Conservation (phyloP, 2,888 invertebrate species). For the Drosophila vallismaia region DNA sequence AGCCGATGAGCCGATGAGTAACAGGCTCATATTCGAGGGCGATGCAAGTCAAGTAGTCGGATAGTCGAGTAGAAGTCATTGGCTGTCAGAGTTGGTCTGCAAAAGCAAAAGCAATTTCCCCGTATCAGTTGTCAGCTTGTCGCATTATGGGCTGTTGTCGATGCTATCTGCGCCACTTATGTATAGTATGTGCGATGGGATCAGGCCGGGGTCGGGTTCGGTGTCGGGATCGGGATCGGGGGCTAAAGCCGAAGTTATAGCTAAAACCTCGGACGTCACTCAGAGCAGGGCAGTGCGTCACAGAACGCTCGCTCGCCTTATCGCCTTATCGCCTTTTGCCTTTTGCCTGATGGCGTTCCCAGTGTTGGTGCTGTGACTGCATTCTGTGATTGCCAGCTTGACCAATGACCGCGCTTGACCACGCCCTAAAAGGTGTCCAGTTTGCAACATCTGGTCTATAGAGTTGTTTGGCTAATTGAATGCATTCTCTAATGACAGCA, state of each 20-base stretch:
- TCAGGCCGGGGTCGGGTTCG: slow-evolving; percentile 34
- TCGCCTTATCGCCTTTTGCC: slow-evolving; percentile 28
- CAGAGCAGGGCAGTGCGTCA: slow-evolving; percentile 39
- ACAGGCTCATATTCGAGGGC: slow-evolving; percentile 10
- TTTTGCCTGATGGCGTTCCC: not conserved
- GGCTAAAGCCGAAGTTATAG: slow-evolving; percentile 4
- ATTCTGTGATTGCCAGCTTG: slow-evolving; percentile 5
- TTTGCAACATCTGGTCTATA: not conserved
- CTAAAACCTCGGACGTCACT: slow-evolving; percentile 33
- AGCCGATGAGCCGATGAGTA: not conserved
- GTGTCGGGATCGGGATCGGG: slow-evolving; percentile 17
- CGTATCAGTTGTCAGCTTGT: slow-evolving; percentile 42
- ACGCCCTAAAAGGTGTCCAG: slow-evolving; percentile 18
- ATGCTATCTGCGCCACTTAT: slow-evolving; percentile 15
- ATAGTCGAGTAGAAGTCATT: slow-evolving; percentile 24
- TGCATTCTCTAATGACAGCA: slow-evolving; percentile 37
- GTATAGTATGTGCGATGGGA: slow-evolving; percentile 14
- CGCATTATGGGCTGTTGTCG: slow-evolving; percentile 20
- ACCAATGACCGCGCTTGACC: slow-evolving; percentile 24
- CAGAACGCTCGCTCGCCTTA: slow-evolving; percentile 28
- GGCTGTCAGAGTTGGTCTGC: slow-evolving; percentile 35
- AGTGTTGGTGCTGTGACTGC: slow-evolving; percentile 6
- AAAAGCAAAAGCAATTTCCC: slow-evolving; percentile 37
- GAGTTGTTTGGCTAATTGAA: slow-evolving; percentile 42
- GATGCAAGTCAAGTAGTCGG: slow-evolving; percentile 23